These are phyloP conservation scores for Tetheella fluctuosa DNA, from an alignment of 2,888 invertebrate species.

Conservation along the genomic window DNA sequence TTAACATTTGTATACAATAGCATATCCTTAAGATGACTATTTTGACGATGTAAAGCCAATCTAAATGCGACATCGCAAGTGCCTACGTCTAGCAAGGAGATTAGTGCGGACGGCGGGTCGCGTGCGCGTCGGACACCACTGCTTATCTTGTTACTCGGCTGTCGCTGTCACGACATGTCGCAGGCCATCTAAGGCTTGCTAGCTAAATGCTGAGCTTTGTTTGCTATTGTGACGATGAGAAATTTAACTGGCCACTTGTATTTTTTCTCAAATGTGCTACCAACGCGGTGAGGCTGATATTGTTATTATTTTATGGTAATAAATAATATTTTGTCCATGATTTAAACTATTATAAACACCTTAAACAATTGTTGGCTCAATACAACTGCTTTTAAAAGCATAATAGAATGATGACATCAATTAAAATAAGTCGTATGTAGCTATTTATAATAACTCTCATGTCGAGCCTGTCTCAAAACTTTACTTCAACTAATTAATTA, in stretches of 20 bases:
- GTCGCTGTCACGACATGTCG: slow-evolving; percentile 61
- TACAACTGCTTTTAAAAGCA: too few relatives aligned
- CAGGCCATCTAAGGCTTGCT: slow-evolving; percentile 40
- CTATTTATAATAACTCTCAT: not conserved
- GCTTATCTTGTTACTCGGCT: slow-evolving; percentile 71
- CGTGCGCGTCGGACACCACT: slow-evolving; percentile 46
- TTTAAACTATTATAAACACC: too few relatives aligned
- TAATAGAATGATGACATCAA: too few relatives aligned
- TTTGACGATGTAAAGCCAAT: slow-evolving; percentile 47
- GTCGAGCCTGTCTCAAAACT: not conserved
- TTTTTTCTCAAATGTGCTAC: not conserved
- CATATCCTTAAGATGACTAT: slow-evolving; percentile 32
- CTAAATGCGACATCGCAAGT: slow-evolving; percentile 30
- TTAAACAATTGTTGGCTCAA: too few relatives aligned
- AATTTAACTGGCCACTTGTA: slow-evolving; percentile 11
- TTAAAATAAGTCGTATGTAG: too few relatives aligned
- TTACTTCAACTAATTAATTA: not conserved
- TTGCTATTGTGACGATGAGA: slow-evolving; percentile 31
- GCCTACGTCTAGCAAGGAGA: slow-evolving; percentile 42
- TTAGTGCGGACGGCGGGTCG: slow-evolving; percentile 46
- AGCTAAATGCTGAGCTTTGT: slow-evolving; percentile 58
- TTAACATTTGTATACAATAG: not conserved
- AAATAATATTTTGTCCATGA: too few relatives aligned
- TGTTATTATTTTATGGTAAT: not conserved
- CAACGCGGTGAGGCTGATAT: not conserved